phyloP scores from a whole-genome alignment of 2,888 invertebrate genomes.

The Cephalotes varians region DNA sequence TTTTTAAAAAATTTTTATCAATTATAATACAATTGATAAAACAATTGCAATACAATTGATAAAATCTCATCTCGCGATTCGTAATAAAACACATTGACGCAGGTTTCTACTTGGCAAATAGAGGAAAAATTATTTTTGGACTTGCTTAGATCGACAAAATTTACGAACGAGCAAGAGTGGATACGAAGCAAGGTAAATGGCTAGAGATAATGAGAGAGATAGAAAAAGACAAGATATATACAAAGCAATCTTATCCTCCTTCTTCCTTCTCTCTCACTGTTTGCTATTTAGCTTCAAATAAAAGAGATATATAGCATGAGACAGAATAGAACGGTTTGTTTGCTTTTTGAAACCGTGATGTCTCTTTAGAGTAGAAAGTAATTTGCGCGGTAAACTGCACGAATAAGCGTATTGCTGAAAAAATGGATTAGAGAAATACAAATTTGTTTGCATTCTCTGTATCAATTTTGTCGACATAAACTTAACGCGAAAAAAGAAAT shows the following conservation, averaged over 20 bases:
- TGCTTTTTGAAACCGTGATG: background rate
- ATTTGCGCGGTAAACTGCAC: conserved; percentile 18
- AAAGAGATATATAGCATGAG: background rate
- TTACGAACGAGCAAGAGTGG: conserved; percentile 12
- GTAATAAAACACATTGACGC: conserved; percentile 58
- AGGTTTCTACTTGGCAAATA: conserved; percentile 43
- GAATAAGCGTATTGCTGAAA: background rate
- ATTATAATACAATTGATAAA: too few species aligned
- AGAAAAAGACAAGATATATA: background rate
- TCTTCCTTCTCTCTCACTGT: background rate
- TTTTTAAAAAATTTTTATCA: too few species aligned
- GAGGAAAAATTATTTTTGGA: conserved; percentile 27
- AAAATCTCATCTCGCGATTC: background rate
- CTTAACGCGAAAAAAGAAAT: background rate
- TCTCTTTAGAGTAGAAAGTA: conserved; percentile 17
- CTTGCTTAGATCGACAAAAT: conserved; percentile 46
- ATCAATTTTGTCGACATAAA: background rate
- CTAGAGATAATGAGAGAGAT: conserved; percentile 15
- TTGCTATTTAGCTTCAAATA: background rate
- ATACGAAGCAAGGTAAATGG: conserved; percentile 38
- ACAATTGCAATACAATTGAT: background rate
- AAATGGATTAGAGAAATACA: background rate
- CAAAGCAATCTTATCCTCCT: background rate
- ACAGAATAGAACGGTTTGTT: conserved; percentile 8
- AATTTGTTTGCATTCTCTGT: conserved; percentile 1